phyloP scores from a whole-genome alignment of 2,797 vertebrate genomes.

The Macrochelys suwanniensis region DNA sequence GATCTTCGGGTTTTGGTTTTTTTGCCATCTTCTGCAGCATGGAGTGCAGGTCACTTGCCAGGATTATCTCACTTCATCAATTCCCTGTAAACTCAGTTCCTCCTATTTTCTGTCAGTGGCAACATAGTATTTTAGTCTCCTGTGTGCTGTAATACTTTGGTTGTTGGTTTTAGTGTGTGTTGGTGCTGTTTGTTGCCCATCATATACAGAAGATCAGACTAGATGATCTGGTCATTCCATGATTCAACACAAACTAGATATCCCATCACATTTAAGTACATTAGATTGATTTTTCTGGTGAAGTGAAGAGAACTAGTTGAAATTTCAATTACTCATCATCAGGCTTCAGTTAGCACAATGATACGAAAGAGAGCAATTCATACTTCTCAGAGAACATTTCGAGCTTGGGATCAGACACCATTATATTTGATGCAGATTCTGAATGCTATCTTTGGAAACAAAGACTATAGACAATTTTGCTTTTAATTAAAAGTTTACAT shows the following conservation, averaged over 20 bases:
- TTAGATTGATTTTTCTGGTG: not conserved
- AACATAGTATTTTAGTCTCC: not conserved
- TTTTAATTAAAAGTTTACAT: not conserved
- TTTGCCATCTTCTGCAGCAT: not conserved
- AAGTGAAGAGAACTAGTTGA: accelerated
- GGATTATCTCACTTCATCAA: not conserved
- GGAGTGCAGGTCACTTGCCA: not conserved
- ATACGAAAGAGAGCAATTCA: accelerated
- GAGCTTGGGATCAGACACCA: not conserved
- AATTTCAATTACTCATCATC: not conserved
- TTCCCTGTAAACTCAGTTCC: not conserved
- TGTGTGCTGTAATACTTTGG: not conserved
- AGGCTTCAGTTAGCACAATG: not conserved
- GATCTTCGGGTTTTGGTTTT: not conserved
- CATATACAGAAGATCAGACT: not conserved
- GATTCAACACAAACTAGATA: not conserved
- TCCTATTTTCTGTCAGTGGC: not conserved
- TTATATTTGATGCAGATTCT: not conserved
- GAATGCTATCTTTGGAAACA: not conserved
- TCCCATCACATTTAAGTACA: not conserved
- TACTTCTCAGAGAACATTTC: not conserved
- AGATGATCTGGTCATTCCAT: not conserved
- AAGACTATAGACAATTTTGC: accelerated
- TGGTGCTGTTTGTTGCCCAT: not conserved
- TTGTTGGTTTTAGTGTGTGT: not conserved